Percentiles rank a stretch among this genome's conserved stretches.
These are phyloP conservation scores for Whitmania pigra DNA, from an alignment of 1,140 invertebrate species.

Conservation along the genomic window DNA sequence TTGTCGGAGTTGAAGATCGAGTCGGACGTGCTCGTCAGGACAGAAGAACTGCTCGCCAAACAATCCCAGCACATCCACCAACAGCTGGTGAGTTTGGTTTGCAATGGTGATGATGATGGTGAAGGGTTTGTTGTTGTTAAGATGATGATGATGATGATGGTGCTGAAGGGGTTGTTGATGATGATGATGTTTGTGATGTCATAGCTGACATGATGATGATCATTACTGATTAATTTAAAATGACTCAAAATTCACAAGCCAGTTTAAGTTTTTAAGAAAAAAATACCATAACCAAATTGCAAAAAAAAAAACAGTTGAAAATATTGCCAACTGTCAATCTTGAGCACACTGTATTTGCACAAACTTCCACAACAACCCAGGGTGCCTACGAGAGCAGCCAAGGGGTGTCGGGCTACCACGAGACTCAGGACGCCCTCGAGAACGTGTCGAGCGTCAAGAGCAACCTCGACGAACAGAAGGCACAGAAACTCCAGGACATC, in stretches of 20 bases:
- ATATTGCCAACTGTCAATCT: no score
- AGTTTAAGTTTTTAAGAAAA: no score
- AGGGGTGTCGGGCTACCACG: slow-evolving; percentile 47
- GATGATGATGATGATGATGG: not conserved
- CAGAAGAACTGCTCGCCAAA: slow-evolving; percentile 50
- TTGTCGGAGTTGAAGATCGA: slow-evolving; percentile 59
- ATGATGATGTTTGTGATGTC: not conserved
- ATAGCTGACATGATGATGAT: slow-evolving; percentile 8
- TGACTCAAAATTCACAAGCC: no score
- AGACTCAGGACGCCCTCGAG: slow-evolving; percentile 48
- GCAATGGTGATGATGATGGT: not conserved
- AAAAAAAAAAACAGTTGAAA: no score
- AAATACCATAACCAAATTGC: no score
- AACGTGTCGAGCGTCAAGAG: slow-evolving; percentile 50
- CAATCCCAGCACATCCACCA: slow-evolving; percentile 42
- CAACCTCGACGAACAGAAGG: slow-evolving; percentile 48
- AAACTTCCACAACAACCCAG: not conserved
- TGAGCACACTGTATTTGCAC: no score
- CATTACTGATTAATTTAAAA: not conserved
- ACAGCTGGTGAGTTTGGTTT: slow-evolving; percentile 45
- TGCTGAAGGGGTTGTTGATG: not conserved
- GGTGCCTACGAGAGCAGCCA: slow-evolving; percentile 37
- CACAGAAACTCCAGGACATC: slow-evolving; percentile 49
- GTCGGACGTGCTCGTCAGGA: slow-evolving; percentile 52
- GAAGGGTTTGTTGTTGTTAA: not conserved